Evolutionary conservation across 2,888 invertebrate species (phyloP).

Genomic region (Diaprepes abbreviatus): DNA sequence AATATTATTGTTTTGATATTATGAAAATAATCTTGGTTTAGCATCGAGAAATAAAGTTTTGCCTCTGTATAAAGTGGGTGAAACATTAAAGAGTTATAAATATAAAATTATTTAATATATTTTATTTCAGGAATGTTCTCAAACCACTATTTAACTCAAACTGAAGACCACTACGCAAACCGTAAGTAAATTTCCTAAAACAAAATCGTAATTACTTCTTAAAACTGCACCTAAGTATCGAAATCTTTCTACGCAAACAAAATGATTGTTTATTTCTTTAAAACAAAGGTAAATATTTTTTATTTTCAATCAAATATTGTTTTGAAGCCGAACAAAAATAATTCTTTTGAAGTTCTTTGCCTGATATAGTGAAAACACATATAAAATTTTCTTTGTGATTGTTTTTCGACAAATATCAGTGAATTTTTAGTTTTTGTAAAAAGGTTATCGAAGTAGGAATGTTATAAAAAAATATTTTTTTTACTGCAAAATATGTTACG

Average conservation of each 20-base stretch:
- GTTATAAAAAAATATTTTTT: too few species aligned
- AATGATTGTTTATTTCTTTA: too few species aligned
- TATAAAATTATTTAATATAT: too few species aligned
- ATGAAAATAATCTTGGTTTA: too few species aligned
- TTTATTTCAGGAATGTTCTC: conserved; percentile 63
- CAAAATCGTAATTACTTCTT: neutral
- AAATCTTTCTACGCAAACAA: too few species aligned
- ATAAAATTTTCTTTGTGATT: neutral
- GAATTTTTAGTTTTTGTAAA: neutral
- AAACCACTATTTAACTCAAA: conserved; percentile 63
- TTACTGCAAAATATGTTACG: too few species aligned
- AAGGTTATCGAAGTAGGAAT: neutral
- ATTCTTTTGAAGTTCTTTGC: neutral
- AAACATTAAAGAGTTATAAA: too few species aligned
- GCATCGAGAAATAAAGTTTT: too few species aligned
- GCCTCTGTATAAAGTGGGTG: too few species aligned
- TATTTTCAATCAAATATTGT: conserved; percentile 3
- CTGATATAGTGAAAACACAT: neutral
- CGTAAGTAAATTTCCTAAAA: conserved; percentile 64
- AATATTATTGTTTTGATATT: too few species aligned
- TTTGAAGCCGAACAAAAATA: neutral
- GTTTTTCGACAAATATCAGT: conserved; percentile 1
- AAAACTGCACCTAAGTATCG: too few species aligned
- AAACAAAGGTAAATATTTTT: neutral
- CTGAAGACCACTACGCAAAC: conserved; percentile 62